Conservation (phyloP, 2,113 vertebrate genomes). For the Kryptolebias marmoratus region DNA sequence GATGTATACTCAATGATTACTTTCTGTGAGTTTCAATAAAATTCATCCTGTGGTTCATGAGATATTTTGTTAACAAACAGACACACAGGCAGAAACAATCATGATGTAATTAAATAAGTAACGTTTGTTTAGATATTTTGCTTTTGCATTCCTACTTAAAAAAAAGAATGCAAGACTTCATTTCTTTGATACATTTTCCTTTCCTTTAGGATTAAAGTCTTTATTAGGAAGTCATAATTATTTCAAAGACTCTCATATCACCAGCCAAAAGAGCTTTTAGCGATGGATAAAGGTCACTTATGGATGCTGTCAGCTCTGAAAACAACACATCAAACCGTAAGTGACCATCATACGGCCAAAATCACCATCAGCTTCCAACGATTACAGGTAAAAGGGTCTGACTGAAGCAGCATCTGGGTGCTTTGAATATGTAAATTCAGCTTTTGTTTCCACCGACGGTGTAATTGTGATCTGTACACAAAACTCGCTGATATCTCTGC, state of each 20-base stretch:
- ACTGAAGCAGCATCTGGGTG: not conserved
- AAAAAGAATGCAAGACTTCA: not conserved
- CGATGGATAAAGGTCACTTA: slow-evolving; percentile 48
- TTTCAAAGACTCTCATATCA: slow-evolving; percentile 54
- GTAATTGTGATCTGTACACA: not conserved
- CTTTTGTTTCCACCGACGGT: not conserved
- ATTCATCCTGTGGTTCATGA: no score
- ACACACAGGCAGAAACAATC: no score
- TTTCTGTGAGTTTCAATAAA: no score
- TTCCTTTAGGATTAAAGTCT: not conserved
- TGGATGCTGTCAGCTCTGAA: slow-evolving; percentile 51
- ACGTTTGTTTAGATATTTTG: not conserved
- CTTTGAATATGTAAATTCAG: not conserved
- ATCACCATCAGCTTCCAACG: slow-evolving; percentile 21
- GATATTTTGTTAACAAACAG: no score
- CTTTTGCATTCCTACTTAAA: not conserved
- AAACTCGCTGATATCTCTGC: slow-evolving; percentile 6
- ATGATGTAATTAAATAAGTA: no score
- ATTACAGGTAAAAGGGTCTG: slow-evolving; percentile 19
- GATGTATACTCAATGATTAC: no score
- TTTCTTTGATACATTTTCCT: not conserved
- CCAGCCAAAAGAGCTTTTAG: slow-evolving; percentile 52
- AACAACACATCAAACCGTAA: slow-evolving; percentile 37
- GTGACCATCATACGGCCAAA: not conserved
- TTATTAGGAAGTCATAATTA: not conserved